Evolutionary conservation across 2,888 invertebrate species (phyloP).

Genomic region (Epirrhoe tristata): DNA sequence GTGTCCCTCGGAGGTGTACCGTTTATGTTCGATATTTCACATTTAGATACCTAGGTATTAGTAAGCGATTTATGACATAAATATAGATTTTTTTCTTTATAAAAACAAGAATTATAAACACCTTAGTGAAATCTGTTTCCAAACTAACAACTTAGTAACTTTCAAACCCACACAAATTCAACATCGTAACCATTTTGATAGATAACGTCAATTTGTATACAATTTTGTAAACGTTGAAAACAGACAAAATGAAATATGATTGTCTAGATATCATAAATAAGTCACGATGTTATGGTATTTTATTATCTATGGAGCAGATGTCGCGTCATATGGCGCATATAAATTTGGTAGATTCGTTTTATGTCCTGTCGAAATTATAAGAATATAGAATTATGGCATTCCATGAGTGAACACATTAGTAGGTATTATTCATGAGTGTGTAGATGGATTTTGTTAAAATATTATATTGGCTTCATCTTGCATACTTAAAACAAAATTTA

Average conservation of each 20-base stretch:
- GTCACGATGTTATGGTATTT: constrained; percentile 56
- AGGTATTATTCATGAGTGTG: constrained; percentile 6
- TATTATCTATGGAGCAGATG: constrained; percentile 57
- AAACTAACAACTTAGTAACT: neutral
- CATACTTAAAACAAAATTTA: neutral
- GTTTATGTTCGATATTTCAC: no score
- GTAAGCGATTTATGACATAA: no score
- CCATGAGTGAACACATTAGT: constrained; percentile 29
- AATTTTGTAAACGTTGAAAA: constrained; percentile 38
- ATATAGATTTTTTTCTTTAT: neutral
- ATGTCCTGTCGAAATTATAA: constrained; percentile 54
- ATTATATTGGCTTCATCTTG: neutral
- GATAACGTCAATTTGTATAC: constrained; percentile 32
- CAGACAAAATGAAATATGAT: constrained; percentile 50
- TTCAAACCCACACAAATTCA: neutral
- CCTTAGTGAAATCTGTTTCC: neutral
- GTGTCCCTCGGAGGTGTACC: no score
- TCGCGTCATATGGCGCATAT: constrained; percentile 62
- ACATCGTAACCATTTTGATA: neutral
- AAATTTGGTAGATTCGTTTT: constrained; percentile 54
- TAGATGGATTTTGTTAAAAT: constrained; percentile 12
- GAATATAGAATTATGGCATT: constrained; percentile 48
- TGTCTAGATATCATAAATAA: constrained; percentile 54
- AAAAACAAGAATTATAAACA: no score
- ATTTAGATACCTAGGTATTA: no score